Percentiles rank a stretch among this genome's conserved stretches.
phyloP scores from a whole-genome alignment of 2,888 invertebrate species.

The Coremacera marginata region DNA sequence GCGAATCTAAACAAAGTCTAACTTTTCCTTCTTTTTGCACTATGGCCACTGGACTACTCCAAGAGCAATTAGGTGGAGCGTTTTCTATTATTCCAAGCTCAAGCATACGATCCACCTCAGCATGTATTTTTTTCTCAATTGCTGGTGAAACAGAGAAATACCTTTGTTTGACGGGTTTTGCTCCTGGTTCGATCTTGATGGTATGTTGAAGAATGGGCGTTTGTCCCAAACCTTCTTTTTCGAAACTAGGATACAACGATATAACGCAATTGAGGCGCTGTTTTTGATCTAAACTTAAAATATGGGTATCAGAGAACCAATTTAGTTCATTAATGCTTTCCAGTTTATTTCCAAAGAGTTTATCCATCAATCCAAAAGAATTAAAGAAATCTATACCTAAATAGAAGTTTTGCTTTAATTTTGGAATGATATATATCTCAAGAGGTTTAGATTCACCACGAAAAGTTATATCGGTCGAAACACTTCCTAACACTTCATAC shows the following conservation, averaged over 20 bases:
- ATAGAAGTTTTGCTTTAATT: background rate
- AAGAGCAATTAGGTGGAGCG: no score
- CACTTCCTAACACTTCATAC: background rate
- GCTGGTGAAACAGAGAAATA: constrained; percentile 41
- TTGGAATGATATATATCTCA: no score
- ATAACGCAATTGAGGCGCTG: no score
- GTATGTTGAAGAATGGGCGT: constrained; percentile 28
- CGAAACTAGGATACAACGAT: constrained; percentile 23
- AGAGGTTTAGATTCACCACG: no score
- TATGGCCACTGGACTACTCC: no score
- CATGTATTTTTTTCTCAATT: constrained; percentile 37
- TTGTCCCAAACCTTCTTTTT: constrained; percentile 31
- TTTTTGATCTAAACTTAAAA: no score
- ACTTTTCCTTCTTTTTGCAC: constrained; percentile 39
- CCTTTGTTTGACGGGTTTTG: constrained; percentile 40
- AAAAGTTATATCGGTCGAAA: background rate
- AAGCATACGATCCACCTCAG: constrained; percentile 57
- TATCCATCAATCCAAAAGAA: background rate
- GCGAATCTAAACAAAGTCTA: constrained; percentile 53
- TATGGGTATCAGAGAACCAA: no score
- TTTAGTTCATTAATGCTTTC: no score
- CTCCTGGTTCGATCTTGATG: constrained; percentile 36
- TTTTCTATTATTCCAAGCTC: constrained; percentile 51
- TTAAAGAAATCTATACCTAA: background rate
- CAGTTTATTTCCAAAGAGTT: background rate